A percentile compares a stretch with the other conserved stretches of the same genome.
Evolutionary conservation across 1,140 invertebrate species (phyloP).

Genomic region (Caenorhabditis tropicalis): DNA sequence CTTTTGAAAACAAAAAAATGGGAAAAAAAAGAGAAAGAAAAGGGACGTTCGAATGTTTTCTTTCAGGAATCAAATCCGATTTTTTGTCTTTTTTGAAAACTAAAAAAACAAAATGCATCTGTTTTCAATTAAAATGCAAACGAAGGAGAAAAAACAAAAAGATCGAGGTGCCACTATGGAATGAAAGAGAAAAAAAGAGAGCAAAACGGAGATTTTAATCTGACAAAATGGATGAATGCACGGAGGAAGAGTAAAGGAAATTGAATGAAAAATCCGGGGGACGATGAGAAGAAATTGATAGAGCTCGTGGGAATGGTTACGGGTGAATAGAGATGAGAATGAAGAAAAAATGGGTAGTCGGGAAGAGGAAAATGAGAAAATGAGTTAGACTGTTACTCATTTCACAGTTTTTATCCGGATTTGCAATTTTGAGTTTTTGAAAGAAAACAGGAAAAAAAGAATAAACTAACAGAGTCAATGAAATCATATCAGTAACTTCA

Average conservation of each 20-base stretch:
- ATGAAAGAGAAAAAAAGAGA: not conserved
- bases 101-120: conserved; percentile 8
- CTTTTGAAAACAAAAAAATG: not conserved
- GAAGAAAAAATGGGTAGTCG: not conserved
- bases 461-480: no score
- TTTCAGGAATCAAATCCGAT: not conserved
- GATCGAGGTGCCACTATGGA: not conserved
- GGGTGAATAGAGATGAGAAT: not conserved
- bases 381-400: no score
- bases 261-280: conserved; percentile 27
- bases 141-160: not conserved
- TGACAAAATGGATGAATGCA: conserved; percentile 34
- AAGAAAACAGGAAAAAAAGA: no score
- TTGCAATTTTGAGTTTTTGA: no score
- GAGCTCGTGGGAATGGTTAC: conserved; percentile 27
- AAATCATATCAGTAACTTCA: no score
- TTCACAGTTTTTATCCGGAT: no score
- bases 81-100: not conserved
- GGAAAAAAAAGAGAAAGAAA: not conserved
- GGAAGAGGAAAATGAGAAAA: not conserved
- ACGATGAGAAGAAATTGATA: not conserved
- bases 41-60: not conserved
- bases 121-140: conserved; percentile 38
- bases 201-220: conserved; percentile 31
- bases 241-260: not conserved